phyloP scores from a whole-genome alignment of 2,888 invertebrate genomes.

The Vanessa cardui region DNA sequence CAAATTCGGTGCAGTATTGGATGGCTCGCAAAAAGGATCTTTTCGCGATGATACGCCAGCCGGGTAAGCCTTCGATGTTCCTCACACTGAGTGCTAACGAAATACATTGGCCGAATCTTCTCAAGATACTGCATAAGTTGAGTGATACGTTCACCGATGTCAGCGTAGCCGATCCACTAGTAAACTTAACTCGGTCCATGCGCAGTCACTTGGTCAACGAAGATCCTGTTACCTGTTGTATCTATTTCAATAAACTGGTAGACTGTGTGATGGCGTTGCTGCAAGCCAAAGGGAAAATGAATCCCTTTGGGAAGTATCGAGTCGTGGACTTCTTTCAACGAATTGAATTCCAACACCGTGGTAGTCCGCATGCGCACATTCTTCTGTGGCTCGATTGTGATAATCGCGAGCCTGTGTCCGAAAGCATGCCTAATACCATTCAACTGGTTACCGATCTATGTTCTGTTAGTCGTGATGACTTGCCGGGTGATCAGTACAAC shows the following conservation, averaged over 20 bases:
- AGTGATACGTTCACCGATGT: no score
- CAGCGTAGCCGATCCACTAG: no score
- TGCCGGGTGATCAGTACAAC: no score
- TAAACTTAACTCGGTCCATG: no score
- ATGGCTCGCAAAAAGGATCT: slow-evolving; percentile 44
- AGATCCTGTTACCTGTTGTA: slow-evolving; percentile 43
- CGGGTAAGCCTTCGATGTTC: slow-evolving; percentile 53
- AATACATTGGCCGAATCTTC: slow-evolving; percentile 45
- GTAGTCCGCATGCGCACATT: slow-evolving; percentile 45
- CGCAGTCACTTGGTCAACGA: no score
- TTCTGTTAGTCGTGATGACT: no score
- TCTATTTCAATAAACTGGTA: slow-evolving; percentile 50
- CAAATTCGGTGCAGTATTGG: slow-evolving; percentile 31
- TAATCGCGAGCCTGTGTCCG: no score
- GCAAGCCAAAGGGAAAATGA: slow-evolving; percentile 36
- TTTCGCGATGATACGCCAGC: slow-evolving; percentile 56
- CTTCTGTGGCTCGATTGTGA: slow-evolving; percentile 49
- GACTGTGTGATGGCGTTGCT: slow-evolving; percentile 41
- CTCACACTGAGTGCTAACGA: slow-evolving; percentile 54
- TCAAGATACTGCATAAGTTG: slow-evolving; percentile 39
- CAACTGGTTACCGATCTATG: no score
- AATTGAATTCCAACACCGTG: slow-evolving; percentile 50
- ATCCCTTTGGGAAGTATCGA: slow-evolving; percentile 46
- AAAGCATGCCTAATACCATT: no score
- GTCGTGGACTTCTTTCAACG: slow-evolving; percentile 46